Evolutionary conservation across 2,888 invertebrate species (phyloP).

Genomic region (Odontocerum albicorne): DNA sequence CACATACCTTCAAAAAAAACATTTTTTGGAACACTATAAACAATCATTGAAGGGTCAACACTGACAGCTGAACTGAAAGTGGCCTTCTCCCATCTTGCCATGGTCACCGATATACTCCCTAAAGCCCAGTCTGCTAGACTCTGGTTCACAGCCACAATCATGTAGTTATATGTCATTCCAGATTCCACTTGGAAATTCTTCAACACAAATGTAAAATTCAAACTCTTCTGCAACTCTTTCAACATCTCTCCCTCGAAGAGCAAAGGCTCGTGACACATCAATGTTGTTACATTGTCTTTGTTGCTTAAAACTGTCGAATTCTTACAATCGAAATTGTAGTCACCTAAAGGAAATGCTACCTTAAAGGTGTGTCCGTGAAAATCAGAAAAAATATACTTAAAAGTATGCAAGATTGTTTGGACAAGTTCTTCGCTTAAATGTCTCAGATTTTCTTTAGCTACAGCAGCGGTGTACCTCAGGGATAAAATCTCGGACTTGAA

Average conservation of each 20-base stretch:
- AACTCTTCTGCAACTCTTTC: neutral
- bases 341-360: neutral
- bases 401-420: neutral
- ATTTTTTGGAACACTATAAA: constrained; percentile 2
- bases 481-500: no score
- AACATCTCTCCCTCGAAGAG: constrained; percentile 11
- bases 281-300: neutral
- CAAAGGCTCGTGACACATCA: neutral
- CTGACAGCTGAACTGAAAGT: constrained; percentile 6
- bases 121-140: constrained; percentile 7
- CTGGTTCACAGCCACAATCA: neutral
- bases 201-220: constrained; percentile 5
- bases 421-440: neutral
- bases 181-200: neutral
- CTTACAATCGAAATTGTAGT: constrained; percentile 3
- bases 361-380: constrained; percentile 5
- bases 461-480: no score
- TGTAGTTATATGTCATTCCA: neutral
- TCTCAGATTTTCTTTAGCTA: no score
- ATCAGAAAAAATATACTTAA: neutral
- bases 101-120: constrained; percentile 14
- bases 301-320: neutral
- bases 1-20: neutral
- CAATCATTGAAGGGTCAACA: constrained; percentile 8
- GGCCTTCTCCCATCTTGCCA: neutral